Percentiles rank a stretch among this genome's conserved stretches.
phyloP scores from a whole-genome alignment of 1,140 invertebrate genomes.

The Brachionus asplanchnoidis region DNA sequence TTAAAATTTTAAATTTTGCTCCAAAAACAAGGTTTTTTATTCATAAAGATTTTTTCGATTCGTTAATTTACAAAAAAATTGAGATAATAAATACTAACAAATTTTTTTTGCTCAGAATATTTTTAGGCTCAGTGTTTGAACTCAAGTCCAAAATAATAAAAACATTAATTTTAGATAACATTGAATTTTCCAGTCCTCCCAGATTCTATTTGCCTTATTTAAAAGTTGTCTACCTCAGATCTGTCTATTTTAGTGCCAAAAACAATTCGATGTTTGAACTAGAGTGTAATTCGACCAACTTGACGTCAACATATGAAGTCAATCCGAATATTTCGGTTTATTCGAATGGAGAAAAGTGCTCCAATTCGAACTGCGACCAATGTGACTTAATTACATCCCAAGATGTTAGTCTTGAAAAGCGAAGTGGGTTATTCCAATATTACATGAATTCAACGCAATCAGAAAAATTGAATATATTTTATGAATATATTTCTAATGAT shows the following conservation, averaged over 20 bases:
- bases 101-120: background rate
- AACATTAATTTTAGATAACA: background rate
- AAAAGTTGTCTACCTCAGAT: background rate
- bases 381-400: background rate
- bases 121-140: background rate
- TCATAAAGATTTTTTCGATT: background rate
- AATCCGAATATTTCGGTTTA: background rate
- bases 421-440: background rate
- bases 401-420: background rate
- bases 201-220: background rate
- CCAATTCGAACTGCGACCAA: background rate
- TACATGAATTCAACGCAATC: background rate
- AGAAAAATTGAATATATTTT: background rate
- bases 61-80: background rate
- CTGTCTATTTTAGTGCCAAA: background rate
- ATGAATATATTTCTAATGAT: background rate
- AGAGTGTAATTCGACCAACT: background rate
- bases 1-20: constrained; percentile 6
- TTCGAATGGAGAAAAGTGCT: background rate
- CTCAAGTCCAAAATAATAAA: background rate
- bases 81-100: background rate
- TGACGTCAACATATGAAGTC: background rate
- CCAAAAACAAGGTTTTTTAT: background rate
- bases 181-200: background rate
- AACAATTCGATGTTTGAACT: background rate